Evolutionary conservation across 2,113 vertebrate genomes (phyloP).

Genomic region (Coracopsis vasa): DNA sequence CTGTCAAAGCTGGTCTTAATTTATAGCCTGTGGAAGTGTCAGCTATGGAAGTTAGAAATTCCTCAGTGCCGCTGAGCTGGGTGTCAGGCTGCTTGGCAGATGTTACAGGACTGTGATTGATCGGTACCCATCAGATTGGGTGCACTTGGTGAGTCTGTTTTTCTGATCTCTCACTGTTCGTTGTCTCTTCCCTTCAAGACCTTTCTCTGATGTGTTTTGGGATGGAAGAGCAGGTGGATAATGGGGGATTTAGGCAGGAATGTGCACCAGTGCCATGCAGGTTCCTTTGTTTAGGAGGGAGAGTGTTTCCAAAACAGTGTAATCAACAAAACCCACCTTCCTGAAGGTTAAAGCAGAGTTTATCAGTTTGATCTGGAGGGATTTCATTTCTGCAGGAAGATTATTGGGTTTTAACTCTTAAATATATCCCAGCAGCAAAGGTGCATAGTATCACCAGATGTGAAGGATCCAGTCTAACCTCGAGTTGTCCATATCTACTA

Average conservation of each 20-base stretch:
- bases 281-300: background rate
- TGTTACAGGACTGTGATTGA: background rate
- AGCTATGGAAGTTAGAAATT: background rate
- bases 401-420: background rate
- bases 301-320: background rate
- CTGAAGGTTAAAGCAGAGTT: background rate
- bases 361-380: background rate
- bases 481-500: background rate
- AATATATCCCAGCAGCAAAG: background rate
- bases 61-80: fast-evolving
- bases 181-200: background rate
- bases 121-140: background rate
- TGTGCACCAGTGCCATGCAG: background rate
- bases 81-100: background rate
- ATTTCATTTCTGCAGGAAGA: background rate
- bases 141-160: background rate
- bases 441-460: background rate
- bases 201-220: background rate
- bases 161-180: background rate
- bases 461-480: background rate
- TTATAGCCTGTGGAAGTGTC: background rate
- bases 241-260: background rate
- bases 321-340: background rate
- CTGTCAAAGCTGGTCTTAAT: background rate
- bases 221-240: background rate